Conservation (phyloP, 2,113 vertebrate genomes). For the Oreochromis aureus region DNA sequence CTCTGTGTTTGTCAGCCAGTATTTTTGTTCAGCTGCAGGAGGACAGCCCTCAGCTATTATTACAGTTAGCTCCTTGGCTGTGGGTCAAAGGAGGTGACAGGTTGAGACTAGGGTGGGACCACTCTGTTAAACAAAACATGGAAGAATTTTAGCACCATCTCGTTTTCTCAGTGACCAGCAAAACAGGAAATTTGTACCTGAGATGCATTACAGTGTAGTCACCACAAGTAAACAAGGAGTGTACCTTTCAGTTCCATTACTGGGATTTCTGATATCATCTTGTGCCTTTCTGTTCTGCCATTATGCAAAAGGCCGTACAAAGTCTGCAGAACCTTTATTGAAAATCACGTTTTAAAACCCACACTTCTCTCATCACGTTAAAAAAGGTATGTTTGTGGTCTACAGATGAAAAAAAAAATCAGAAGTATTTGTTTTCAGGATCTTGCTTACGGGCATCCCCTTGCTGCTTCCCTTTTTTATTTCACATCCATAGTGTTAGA, state of each 20-base stretch:
- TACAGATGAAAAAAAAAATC: background rate
- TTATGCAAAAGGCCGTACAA: background rate
- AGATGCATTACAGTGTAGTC: background rate
- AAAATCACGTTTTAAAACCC: background rate
- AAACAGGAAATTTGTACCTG: constrained; percentile 59
- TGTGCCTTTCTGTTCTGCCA: background rate
- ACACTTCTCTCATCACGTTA: background rate
- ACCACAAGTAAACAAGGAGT: background rate
- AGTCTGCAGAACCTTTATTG: background rate
- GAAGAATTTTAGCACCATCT: constrained; percentile 55
- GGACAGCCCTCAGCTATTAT: constrained; percentile 13
- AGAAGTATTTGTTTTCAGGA: constrained; percentile 11
- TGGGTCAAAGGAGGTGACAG: constrained; percentile 47
- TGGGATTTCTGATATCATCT: background rate
- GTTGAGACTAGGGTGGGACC: constrained; percentile 51
- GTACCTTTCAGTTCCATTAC: background rate
- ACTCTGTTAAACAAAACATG: constrained; percentile 55
- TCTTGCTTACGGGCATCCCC: background rate
- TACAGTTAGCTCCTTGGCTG: constrained; percentile 13
- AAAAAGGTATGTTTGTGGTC: background rate
- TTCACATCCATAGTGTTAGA: background rate
- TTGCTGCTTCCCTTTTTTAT: constrained; percentile 15
- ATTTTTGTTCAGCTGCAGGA: background rate
- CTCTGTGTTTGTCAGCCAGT: background rate
- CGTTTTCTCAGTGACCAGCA: constrained; percentile 16